A percentile compares a stretch with the other conserved stretches of the same genome.
These are phyloP conservation scores for Branchipolynoe longqiensis DNA, from an alignment of 2,888 invertebrate genomes.

Conservation along the genomic window DNA sequence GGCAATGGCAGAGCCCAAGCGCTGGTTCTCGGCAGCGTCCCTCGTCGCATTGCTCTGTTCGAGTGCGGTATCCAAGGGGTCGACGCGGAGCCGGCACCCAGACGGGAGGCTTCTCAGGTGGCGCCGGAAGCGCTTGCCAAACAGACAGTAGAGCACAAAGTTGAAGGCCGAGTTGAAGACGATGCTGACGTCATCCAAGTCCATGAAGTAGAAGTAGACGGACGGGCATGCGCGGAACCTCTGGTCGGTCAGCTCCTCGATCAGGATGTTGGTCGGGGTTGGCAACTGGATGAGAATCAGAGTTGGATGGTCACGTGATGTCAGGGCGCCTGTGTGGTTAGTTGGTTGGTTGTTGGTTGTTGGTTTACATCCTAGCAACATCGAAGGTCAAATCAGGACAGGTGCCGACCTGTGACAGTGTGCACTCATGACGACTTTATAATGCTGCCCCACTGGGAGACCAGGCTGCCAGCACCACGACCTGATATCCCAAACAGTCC, in stretches of 20 bases:
- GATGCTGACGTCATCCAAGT: conserved; percentile 17
- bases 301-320: too few relatives aligned
- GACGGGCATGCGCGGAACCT: not conserved
- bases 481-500: too few relatives aligned
- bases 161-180: conserved; percentile 36
- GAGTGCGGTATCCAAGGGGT: not conserved
- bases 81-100: not conserved
- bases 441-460: too few relatives aligned
- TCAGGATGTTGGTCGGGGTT: conserved; percentile 31
- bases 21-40: too few relatives aligned
- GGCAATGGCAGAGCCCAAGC: too few relatives aligned
- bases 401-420: too few relatives aligned
- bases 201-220: conserved; percentile 32
- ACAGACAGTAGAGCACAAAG: conserved; percentile 43
- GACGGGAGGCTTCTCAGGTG: conserved; percentile 24
- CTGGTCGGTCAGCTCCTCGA: not conserved
- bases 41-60: not conserved
- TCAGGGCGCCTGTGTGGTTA: too few relatives aligned
- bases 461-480: too few relatives aligned
- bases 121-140: conserved; percentile 11
- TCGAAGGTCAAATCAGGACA: too few relatives aligned
- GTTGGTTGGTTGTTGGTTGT: too few relatives aligned
- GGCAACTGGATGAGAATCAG: not conserved
- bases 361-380: too few relatives aligned
- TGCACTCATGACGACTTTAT: too few relatives aligned